These are phyloP conservation scores for Alexandromys fortis DNA, from an alignment of 2,113 vertebrate genomes.

Conservation along the genomic window DNA sequence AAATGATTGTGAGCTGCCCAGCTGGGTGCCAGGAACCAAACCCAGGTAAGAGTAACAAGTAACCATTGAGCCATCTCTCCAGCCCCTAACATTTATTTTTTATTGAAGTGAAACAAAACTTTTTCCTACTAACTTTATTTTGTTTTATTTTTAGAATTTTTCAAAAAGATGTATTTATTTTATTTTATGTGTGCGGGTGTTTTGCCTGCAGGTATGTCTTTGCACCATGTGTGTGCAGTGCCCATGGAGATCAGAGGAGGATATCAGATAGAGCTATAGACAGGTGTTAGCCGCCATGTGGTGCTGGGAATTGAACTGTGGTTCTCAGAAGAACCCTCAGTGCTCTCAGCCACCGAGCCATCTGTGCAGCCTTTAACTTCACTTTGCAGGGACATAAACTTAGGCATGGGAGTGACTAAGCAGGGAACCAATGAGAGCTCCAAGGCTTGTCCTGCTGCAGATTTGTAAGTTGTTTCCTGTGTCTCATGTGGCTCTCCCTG, in stretches of 20 bases:
- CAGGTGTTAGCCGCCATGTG: background rate
- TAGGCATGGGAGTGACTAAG: background rate
- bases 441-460: no score
- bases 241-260: background rate
- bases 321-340: background rate
- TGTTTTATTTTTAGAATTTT: background rate
- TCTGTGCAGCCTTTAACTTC: background rate
- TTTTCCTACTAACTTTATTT: background rate
- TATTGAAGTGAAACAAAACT: background rate
- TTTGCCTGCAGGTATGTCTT: background rate
- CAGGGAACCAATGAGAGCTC: no score
- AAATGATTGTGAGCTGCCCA: background rate
- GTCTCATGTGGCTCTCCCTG: background rate
- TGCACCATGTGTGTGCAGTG: background rate
- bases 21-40: background rate
- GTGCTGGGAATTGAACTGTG: background rate
- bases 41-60: no score
- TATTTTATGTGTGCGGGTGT: background rate
- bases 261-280: background rate
- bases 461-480: background rate
- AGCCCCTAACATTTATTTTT: background rate
- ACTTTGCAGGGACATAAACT: background rate
- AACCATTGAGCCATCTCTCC: background rate
- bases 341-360: background rate
- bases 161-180: background rate